A percentile compares a stretch with the other conserved stretches of the same genome.
Conservation (phyloP, 2,888 invertebrate species). For the Drosophila sordidula region DNA sequence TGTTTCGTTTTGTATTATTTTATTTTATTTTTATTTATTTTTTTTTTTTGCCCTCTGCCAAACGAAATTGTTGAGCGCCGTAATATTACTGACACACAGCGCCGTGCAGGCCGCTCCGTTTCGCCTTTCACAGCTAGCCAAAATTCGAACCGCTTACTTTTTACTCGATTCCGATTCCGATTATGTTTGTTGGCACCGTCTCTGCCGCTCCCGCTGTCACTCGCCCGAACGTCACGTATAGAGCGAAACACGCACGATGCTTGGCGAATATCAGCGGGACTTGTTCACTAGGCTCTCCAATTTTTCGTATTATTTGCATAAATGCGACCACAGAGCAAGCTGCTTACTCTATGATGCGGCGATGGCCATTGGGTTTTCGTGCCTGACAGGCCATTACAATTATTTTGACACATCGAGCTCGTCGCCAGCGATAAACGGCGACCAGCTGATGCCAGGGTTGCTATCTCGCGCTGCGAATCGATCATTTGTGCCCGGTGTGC, state of each 20-base stretch:
- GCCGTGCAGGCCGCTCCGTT: slow-evolving; percentile 3
- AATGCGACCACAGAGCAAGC: slow-evolving; percentile 29
- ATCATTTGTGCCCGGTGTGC: neutral
- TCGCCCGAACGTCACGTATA: slow-evolving; percentile 32
- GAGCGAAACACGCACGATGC: slow-evolving; percentile 26
- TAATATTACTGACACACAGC: slow-evolving; percentile 30
- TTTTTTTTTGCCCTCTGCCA: slow-evolving; percentile 6
- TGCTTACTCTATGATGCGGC: slow-evolving; percentile 25
- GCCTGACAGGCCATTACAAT: slow-evolving; percentile 23
- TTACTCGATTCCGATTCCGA: slow-evolving; percentile 31
- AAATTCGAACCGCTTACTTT: slow-evolving; percentile 50
- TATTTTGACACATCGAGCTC: slow-evolving; percentile 17
- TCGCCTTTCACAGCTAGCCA: slow-evolving; percentile 20
- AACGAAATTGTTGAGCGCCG: slow-evolving; percentile 33
- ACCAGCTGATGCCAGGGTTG: slow-evolving; percentile 37
- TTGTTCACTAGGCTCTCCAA: slow-evolving; percentile 16
- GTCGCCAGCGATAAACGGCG: slow-evolving; percentile 22
- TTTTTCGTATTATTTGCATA: slow-evolving; percentile 27
- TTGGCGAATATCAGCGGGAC: slow-evolving; percentile 52
- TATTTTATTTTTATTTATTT: neutral
- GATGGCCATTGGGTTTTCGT: slow-evolving; percentile 8
- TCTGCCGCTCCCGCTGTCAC: slow-evolving; percentile 28
- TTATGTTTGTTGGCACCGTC: slow-evolving; percentile 22
- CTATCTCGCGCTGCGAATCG: neutral
- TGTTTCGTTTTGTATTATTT: neutral